Base-by-base conservation (phyloP, 2,888 invertebrate species). In the Mesorhabditis spiculigera region DNA sequence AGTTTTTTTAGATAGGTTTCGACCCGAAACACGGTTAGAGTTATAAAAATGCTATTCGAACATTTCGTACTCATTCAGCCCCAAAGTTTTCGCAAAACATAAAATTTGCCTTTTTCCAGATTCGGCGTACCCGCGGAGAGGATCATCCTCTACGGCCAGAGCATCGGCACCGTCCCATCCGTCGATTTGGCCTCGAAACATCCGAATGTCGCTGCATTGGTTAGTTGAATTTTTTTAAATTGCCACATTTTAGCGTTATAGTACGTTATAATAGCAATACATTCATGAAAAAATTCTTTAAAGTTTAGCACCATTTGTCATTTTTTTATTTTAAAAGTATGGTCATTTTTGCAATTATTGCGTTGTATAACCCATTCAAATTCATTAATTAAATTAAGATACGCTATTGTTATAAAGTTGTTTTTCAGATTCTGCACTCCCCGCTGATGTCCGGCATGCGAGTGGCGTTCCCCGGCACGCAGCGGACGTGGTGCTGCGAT, bases 371-470 rank as follows among this genome's bases (percentile, higher is more conserved):
- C 2, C 13, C 50, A 50, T 50, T 13, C 13, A 13, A 28, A 28
- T 8, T 50, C 50, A 50, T 50, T 50, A 13, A 50, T n/a, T 43
- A 63, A 28, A 62, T 69, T 45, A 28, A 28, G 3, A 3, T 28
- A 28, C 28, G 28, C 28, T 1, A 28, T 1, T 28, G 1, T 28
- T 28, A 76, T 58, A 65, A 73, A 41, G 72, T 78, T 8, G 76
- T 76, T 5, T 76, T 76, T 50, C 95, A 97, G 77, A 93, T 98
- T 85, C 90, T 98, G 68, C 97, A 98, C 89, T 96, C 96, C 67
- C 96, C 97, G 13, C 90, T 98, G 68, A 95, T 95, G 93, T 96
- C 95, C 69, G 97, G 96, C 65, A 93, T 98, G 92, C 90, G 96
- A 85, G 95, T 98, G 45, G 95, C 95, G 80, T 98, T 96, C 88